Evolutionary conservation across 2,113 vertebrate species (phyloP), one percentile per base, ranked within the genome.

Genomic region (Cariama cristata): DNA sequence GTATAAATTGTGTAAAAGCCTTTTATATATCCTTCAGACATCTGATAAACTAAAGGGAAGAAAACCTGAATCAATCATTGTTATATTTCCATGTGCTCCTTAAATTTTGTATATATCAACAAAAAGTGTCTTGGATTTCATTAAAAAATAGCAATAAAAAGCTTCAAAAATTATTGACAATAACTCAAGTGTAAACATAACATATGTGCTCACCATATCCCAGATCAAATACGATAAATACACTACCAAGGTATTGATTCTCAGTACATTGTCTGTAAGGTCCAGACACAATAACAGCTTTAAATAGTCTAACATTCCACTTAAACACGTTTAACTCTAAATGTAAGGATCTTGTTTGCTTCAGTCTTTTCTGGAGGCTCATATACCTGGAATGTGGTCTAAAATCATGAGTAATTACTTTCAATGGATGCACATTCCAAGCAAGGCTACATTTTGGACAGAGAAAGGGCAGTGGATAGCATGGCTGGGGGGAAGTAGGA

Each of bases 361-460:
- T 89, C 26, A 53, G 7, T 33, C 24, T 42, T 49, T 14, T 64
- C 28, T 91, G 68, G 69, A 95, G 12, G 62, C 35, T 38, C 1
- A 0, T 20, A 49, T 42, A 45, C 15, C 22, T 73, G 45, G 19
- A 59, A 81, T 42, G 35, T 19, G 12, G 8, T 91, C 21, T 93
- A 72, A 92, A 92, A 80, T 80, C 8, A 91, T 67, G 88, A 35
- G 6, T 16, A 67, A 79, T 85, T 86, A 66, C 47, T 75, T 77
- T 35, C 52, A 91, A 44, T 68, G 19, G 58, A 62, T 45, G 18
- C 19, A 72, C 14, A 80, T 88, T 68, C 90, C 90, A 32, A 88
- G 12, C 21, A 91, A 72, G 49, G 24, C 20, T 88, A 27, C n/a
- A 90, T 94, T 83, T 96, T 82, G 88, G 42, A 80, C 60, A 58